Conservation (phyloP, 2,888 invertebrate species). For the Archips xylosteana region DNA sequence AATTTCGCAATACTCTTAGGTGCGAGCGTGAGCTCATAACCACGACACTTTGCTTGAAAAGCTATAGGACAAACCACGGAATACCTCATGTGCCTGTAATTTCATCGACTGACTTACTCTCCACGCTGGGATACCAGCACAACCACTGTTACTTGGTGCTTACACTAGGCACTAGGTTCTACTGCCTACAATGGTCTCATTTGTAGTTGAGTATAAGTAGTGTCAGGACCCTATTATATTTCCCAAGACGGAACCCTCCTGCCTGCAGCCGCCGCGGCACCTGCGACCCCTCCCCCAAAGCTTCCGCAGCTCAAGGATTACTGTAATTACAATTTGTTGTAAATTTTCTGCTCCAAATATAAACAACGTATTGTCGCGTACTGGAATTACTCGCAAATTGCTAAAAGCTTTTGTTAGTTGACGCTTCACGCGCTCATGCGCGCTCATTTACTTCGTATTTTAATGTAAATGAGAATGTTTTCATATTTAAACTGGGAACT, state of each 20-base stretch:
- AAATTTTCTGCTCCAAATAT: conserved; percentile 60
- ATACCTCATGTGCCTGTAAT: too few relatives aligned
- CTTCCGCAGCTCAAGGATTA: conserved; percentile 35
- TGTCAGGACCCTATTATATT: too few relatives aligned
- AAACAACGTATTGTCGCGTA: conserved; percentile 41
- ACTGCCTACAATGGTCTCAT: too few relatives aligned
- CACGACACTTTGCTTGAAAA: too few relatives aligned
- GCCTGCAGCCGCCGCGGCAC: not conserved
- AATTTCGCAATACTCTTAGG: too few relatives aligned
- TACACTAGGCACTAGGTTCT: too few relatives aligned
- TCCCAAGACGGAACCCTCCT: not conserved
- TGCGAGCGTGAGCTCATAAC: too few relatives aligned
- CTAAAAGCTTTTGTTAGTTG: conserved; percentile 41
- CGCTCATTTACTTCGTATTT: conserved; percentile 23
- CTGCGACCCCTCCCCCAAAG: not conserved
- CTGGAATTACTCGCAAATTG: conserved; percentile 38
- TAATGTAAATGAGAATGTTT: conserved; percentile 25
- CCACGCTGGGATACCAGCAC: too few relatives aligned
- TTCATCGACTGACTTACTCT: too few relatives aligned
- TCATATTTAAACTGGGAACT: conserved; percentile 31
- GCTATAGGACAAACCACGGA: too few relatives aligned
- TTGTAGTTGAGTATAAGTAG: too few relatives aligned
- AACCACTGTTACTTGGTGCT: too few relatives aligned
- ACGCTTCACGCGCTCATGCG: conserved; percentile 29
- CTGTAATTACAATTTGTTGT: conserved; percentile 66